These are phyloP conservation scores for Pterophyllum scalare DNA, from an alignment of 2,113 vertebrate species.

Conservation along the genomic window DNA sequence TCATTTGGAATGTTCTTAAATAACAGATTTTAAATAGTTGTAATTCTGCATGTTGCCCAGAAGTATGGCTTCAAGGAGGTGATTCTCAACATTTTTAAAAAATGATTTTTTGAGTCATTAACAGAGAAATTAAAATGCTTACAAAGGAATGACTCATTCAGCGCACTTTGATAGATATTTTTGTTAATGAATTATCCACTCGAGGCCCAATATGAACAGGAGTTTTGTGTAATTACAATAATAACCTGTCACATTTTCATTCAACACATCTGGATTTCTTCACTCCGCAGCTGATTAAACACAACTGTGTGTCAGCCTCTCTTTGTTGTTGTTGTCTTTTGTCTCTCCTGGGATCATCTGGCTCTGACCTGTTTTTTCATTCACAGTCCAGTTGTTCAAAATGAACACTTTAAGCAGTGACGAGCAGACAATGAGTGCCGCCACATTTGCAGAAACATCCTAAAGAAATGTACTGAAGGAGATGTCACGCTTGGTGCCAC, in stretches of 20 bases:
- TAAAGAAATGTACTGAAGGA: background rate
- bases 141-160: background rate
- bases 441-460: background rate
- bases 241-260: background rate
- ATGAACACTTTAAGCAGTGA: background rate
- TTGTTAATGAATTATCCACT: background rate
- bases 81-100: background rate
- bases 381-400: conserved; percentile 18
- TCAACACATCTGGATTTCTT: background rate
- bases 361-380: conserved; percentile 14
- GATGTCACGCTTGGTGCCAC: background rate
- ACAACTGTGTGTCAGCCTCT: background rate
- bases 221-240: background rate
- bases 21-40: background rate
- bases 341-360: background rate
- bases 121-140: background rate
- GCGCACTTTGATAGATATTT: background rate
- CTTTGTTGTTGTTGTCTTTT: background rate
- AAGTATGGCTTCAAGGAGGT: background rate
- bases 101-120: accelerated
- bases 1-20: background rate
- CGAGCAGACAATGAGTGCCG: background rate
- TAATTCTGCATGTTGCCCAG: background rate
- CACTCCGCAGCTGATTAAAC: background rate
- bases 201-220: background rate